Base-by-base conservation (phyloP, 2,888 invertebrate species). In the Cotesia congregata region DNA sequence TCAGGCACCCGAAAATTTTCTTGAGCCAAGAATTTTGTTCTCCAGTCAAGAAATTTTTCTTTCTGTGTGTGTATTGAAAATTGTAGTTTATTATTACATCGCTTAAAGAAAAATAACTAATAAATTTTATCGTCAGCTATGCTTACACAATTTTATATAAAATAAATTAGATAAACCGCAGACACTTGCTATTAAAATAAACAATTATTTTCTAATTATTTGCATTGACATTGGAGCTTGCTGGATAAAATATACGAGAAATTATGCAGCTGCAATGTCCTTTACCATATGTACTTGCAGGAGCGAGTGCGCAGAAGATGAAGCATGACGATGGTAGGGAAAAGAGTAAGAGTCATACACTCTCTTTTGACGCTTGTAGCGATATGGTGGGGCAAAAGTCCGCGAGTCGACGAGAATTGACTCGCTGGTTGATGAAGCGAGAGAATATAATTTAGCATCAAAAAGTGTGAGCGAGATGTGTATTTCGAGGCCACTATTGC, bases 381-480 rank as follows among this genome's bases (percentile, higher is more conserved):
- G 60, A 17, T 75, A 39, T 70, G 68, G 76, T 71, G 75, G 75
- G 78, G 75, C 79, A 75, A 78, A 74, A 79, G 80, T 76, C 77
- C 77, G 72, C 76, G 78, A 78, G 77, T 76, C 30, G 59, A 72
- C 71, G 75, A 77, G 79, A 80, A 38, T 73, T 68, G 40, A 67
- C 69, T 74, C 64, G 77, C 76, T 70, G 15, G 20, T 12, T 67
- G 38, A 70, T 67, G 74, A 76, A 77, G 74, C 73, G 65, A 41
- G 62, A 75, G 73, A 20, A 74, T 40, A 78, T 78, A 80, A 78
- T 77, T 80, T 69, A 72, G 74, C 67, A 78, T 67, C 72, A 65
- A 59, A 41, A 73, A 65, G 77, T 60, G 78, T 76, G 73, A 79
- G 79, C 74, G 80, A 75, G 71, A 76, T 72, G 71, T 17, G 15